Base-by-base conservation (phyloP, 2,888 invertebrate genomes). In the Incurvaria masculella region DNA sequence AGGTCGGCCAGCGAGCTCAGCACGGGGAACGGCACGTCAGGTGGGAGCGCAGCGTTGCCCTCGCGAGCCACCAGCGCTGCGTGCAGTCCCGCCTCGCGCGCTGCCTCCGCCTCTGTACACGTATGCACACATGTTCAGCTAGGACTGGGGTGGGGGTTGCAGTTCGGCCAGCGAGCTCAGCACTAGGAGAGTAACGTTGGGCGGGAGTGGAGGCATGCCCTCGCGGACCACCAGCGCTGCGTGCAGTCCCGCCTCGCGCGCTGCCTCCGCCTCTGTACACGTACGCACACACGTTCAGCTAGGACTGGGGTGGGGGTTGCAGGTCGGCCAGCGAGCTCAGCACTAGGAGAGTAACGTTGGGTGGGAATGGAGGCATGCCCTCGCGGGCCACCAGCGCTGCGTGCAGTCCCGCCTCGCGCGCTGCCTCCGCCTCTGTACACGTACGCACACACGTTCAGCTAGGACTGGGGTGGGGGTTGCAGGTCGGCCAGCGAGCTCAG, bases 41-140 rank as follows among this genome's bases (percentile, higher is more conserved):
- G 83, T 10, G 86, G 82, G 0, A 94, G 72, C 1, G 85, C 75
- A 0, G 81, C 83, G 68, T 95, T 94, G 46, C 93, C 95, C 52
- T 88, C 89, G 52, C 96, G 85, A 47, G 81, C 74, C 2, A 95
- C 83, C 21, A 97, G 66, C 4, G 83, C 80, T 11, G 84, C 78
- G 42, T 82, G 78, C 49, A 94, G 54, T 11, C 92, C 93, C 0
- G 92, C 89, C 26, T 78, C 66, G 41, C 81, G 81, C 0, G 96
- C 95, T 44, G 96, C 94, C 62, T 83, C 80, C 0, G 90, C 94
- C 74, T 97, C 96, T 93, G 80, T 44, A 69, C 66, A 23, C 16
- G 18, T 4, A 18, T 18, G n/a, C n/a, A n/a, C 8, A 42, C 14
- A 20, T 14, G 5, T 4, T 17, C 4, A 27, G 8, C 8, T 11